These are phyloP conservation scores for Diploptera punctata DNA, from an alignment of 2,888 invertebrate genomes.

Conservation along the genomic window DNA sequence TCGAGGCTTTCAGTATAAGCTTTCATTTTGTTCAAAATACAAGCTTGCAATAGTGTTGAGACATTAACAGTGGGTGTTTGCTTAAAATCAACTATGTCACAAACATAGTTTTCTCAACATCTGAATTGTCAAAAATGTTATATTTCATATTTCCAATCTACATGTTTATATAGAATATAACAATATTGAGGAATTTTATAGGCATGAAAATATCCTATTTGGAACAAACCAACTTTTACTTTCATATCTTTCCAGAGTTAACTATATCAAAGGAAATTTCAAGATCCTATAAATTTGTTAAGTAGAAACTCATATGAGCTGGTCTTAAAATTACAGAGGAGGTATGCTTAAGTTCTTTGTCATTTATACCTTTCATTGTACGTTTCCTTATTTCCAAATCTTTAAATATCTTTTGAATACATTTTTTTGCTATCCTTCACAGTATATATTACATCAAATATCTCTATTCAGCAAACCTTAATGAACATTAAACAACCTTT, in stretches of 20 bases:
- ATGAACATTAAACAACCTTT: not conserved
- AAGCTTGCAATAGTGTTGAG: constrained; percentile 1
- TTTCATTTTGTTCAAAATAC: not conserved
- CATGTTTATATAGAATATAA: not conserved
- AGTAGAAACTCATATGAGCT: constrained; percentile 17
- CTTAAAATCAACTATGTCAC: constrained; percentile 14
- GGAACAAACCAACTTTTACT: constrained; percentile 18
- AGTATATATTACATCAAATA: not conserved
- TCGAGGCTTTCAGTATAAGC: not conserved
- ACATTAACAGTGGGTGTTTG: not conserved
- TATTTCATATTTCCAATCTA: constrained; percentile 6
- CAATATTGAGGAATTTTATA: constrained; percentile 19
- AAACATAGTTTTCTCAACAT: constrained; percentile 7
- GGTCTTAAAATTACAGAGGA: constrained; percentile 7
- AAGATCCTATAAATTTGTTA: constrained; percentile 19
- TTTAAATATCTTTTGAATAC: not conserved
- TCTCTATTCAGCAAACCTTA: not conserved
- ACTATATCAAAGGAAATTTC: constrained; percentile 18
- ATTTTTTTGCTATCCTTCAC: not conserved
- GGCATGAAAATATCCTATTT: constrained; percentile 25
- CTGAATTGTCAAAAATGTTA: constrained; percentile 4
- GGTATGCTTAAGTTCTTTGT: not conserved
- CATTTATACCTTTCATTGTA: not conserved
- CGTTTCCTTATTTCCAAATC: not conserved
- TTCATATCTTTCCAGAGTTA: constrained; percentile 15